These are phyloP conservation scores for Acanthopleura granulata DNA, from an alignment of 2,888 invertebrate species.

Conservation along the genomic window DNA sequence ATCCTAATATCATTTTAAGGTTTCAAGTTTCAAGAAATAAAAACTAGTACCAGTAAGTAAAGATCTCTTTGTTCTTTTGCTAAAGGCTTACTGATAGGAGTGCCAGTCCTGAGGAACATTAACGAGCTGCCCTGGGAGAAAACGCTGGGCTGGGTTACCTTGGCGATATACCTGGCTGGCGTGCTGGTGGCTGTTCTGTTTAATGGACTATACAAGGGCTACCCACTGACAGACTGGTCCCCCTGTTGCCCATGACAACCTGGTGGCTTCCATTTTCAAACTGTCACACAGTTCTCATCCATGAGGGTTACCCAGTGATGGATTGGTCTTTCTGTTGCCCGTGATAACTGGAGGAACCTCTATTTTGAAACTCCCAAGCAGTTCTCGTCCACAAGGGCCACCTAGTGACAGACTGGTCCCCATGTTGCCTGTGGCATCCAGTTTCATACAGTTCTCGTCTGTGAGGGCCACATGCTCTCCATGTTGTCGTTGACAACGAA, in stretches of 20 bases:
- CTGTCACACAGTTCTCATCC: neutral
- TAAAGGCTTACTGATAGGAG: conserved; percentile 65
- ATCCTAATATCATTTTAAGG: too few relatives aligned
- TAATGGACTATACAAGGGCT: conserved; percentile 63
- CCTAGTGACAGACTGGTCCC: too few relatives aligned
- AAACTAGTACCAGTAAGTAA: too few relatives aligned
- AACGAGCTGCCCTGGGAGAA: conserved; percentile 66
- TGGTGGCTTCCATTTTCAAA: neutral
- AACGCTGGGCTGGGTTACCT: conserved; percentile 64
- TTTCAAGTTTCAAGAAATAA: too few relatives aligned
- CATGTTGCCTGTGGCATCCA: too few relatives aligned
- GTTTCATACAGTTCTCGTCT: too few relatives aligned
- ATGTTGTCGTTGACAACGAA: too few relatives aligned
- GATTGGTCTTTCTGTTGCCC: neutral
- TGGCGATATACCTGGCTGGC: conserved; percentile 60
- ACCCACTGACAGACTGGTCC: conserved; percentile 63
- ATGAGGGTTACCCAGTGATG: neutral
- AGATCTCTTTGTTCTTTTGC: neutral
- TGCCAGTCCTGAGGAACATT: conserved; percentile 67
- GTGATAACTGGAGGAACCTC: too few relatives aligned
- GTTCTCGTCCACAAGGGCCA: too few relatives aligned
- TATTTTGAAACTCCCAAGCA: too few relatives aligned
- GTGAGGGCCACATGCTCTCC: too few relatives aligned
- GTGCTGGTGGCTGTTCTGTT: conserved; percentile 63
- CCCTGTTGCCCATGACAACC: conserved; percentile 9